Evolutionary conservation across 2,797 vertebrate genomes (phyloP).

Genomic region (Myoxocephalus aenaeus): DNA sequence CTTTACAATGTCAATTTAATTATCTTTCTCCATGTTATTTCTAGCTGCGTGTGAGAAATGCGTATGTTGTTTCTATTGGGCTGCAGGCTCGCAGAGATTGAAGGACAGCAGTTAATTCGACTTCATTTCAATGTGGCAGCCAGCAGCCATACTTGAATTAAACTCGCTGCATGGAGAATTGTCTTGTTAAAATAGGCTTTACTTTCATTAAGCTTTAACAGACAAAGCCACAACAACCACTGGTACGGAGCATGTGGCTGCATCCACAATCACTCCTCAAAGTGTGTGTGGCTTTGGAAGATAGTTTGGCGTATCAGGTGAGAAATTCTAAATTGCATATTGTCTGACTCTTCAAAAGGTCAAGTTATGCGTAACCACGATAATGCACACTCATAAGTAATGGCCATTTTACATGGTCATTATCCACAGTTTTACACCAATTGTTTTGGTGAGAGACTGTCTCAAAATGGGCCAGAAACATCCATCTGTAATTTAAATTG

Average conservation of each 20-base stretch:
- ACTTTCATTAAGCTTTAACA: conserved; percentile 51
- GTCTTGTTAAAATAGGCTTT: conserved; percentile 57
- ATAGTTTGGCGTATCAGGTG: conserved; percentile 48
- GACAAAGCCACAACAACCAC: conserved; percentile 38
- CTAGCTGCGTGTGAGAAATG: background rate
- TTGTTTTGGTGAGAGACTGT: conserved; percentile 42
- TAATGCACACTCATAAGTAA: conserved; percentile 52
- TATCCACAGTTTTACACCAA: conserved; percentile 43
- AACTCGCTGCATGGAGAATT: conserved; percentile 51
- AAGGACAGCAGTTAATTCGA: conserved; percentile 6
- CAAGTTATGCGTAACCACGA: conserved; percentile 45
- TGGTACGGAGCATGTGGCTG: conserved; percentile 38
- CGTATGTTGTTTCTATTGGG: background rate
- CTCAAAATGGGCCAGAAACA: conserved; percentile 37
- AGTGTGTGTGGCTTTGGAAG: conserved; percentile 48
- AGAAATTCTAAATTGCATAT: conserved; percentile 61
- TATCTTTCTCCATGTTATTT: background rate
- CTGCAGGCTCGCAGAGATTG: background rate
- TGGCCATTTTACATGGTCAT: conserved; percentile 50
- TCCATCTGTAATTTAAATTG: conserved; percentile 34
- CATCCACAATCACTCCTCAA: conserved; percentile 53
- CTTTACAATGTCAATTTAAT: background rate
- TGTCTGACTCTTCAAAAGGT: conserved; percentile 60
- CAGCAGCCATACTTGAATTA: conserved; percentile 40
- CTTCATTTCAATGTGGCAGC: conserved; percentile 6